Evolutionary conservation across 2,888 invertebrate species (phyloP).

Genomic region (Baronia brevicornis): DNA sequence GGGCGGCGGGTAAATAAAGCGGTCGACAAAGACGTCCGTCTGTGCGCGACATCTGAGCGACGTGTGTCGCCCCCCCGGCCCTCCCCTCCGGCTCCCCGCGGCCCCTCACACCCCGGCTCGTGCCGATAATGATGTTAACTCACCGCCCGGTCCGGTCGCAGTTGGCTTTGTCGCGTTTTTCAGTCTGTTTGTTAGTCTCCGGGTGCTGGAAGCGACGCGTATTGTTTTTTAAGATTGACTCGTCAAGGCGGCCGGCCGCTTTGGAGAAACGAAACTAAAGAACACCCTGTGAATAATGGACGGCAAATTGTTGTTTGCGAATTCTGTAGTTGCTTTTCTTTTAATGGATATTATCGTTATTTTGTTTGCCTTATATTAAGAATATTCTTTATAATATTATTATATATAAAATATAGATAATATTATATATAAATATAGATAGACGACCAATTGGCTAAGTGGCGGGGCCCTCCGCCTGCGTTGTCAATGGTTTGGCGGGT

Average conservation of each 20-base stretch:
- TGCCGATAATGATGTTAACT: constrained; percentile 73
- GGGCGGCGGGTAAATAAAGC: constrained; percentile 62
- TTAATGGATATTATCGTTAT: no score
- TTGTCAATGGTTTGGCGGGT: no score
- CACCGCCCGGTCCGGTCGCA: constrained; percentile 57
- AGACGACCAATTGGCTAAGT: no score
- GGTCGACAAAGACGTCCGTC: constrained; percentile 74
- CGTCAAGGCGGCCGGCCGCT: constrained; percentile 1
- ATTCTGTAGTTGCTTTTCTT: no score
- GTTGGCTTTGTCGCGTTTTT: constrained; percentile 66
- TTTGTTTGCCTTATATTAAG: no score
- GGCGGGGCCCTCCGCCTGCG: no score
- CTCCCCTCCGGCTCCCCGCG: constrained; percentile 23
- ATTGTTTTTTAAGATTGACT: constrained; percentile 12
- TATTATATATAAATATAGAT: no score
- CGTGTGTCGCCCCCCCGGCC: constrained; percentile 56
- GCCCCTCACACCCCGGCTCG: constrained; percentile 29
- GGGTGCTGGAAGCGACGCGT: constrained; percentile 9
- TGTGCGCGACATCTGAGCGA: constrained; percentile 72
- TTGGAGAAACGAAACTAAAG: constrained; percentile 4
- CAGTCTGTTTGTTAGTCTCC: constrained; percentile 32
- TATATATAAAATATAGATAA: no score
- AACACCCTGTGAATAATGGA: no score
- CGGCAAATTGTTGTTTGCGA: no score
- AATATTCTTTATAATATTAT: no score